Conservation (phyloP, 2,797 vertebrate genomes). For the Ciconia nigra region DNA sequence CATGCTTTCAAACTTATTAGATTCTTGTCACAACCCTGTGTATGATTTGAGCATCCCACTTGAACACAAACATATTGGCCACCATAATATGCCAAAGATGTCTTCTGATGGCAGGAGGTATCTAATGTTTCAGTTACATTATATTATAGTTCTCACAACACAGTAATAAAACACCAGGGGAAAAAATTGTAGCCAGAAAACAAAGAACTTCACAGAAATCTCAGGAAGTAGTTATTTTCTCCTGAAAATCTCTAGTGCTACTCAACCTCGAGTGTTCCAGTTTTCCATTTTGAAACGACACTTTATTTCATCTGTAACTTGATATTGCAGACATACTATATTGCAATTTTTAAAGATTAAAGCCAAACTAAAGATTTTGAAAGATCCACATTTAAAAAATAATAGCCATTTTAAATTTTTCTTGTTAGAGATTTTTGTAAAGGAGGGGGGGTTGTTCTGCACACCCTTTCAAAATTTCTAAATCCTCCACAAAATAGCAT, state of each 20-base stretch:
- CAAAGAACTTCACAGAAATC: neutral
- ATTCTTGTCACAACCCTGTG: neutral
- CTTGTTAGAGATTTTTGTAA: neutral
- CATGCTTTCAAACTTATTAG: neutral
- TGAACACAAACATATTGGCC: neutral
- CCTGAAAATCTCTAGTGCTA: neutral
- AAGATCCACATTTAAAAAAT: neutral
- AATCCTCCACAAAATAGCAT: neutral
- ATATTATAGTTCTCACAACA: neutral
- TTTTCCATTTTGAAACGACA: neutral
- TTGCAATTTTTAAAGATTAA: neutral
- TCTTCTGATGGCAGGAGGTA: neutral
- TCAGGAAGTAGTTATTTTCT: neutral
- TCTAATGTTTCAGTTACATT: neutral
- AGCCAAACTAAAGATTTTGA: neutral
- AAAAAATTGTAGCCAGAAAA: neutral
- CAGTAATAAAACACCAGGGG: neutral
- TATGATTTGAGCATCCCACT: neutral
- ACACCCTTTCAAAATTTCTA: neutral
- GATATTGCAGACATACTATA: neutral
- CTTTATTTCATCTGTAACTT: neutral
- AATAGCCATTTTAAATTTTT: accelerated
- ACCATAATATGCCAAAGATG: neutral
- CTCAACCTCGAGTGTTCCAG: neutral
- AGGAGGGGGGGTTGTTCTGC: accelerated